Conservation (phyloP, 2,113 vertebrate species). For the Rhombomys opimus region DNA sequence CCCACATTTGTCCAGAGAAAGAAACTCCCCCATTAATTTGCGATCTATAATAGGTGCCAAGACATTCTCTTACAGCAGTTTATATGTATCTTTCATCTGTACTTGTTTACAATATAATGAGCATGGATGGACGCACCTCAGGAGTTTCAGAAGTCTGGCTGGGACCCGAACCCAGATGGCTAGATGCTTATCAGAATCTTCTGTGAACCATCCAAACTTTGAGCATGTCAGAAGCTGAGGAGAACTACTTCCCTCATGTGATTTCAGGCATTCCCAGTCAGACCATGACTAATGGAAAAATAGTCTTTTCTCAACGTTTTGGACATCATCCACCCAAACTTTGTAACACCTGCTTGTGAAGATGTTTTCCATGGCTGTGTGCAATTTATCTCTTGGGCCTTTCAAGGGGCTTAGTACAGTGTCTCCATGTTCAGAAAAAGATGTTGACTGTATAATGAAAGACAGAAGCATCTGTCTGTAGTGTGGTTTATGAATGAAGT, state of each 20-base stretch:
- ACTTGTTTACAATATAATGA: constrained; percentile 40
- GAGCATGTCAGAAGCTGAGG: neutral
- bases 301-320: neutral
- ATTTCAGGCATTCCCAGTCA: constrained; percentile 37
- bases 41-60: neutral
- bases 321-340: neutral
- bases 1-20: neutral
- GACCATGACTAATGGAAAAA: constrained; percentile 25
- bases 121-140: neutral
- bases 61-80: neutral
- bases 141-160: constrained; percentile 52
- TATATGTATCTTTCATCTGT: constrained; percentile 18
- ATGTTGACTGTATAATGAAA: neutral
- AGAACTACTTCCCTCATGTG: neutral
- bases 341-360: neutral
- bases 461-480: neutral
- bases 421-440: neutral
- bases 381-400: neutral
- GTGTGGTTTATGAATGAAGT: neutral
- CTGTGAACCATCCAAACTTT: constrained; percentile 34
- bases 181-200: constrained; percentile 64
- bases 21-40: neutral
- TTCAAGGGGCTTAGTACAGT: neutral
- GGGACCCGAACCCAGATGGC: constrained; percentile 39
- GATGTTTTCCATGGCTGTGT: neutral